These are phyloP conservation scores for Dryobates pubescens DNA, from an alignment of 2,797 vertebrate genomes.

Conservation along the genomic window DNA sequence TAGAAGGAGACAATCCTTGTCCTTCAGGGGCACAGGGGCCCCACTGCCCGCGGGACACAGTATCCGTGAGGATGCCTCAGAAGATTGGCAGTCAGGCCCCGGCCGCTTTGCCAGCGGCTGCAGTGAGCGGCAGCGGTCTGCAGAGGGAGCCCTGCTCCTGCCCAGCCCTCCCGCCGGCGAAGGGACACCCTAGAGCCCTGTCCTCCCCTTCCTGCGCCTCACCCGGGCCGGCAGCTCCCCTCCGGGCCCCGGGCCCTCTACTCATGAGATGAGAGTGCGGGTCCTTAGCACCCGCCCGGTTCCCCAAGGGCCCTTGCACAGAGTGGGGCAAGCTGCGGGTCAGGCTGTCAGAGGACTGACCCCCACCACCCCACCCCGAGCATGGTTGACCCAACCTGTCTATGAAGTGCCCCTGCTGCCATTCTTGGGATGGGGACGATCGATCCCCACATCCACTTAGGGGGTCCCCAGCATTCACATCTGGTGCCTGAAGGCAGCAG, in stretches of 20 bases:
- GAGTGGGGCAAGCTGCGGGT: neutral
- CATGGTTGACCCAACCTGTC: neutral
- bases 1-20: neutral
- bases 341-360: neutral
- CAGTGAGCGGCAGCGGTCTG: conserved; percentile 1
- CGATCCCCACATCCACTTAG: accelerated
- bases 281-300: neutral
- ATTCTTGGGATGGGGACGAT: neutral
- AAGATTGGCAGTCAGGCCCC: accelerated
- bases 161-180: neutral
- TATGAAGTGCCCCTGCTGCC: accelerated
- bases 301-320: neutral
- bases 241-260: neutral
- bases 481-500: neutral
- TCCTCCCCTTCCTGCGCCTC: neutral
- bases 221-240: neutral
- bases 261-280: neutral
- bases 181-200: too few species aligned
- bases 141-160: conserved; percentile 50
- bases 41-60: neutral
- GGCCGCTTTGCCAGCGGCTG: neutral
- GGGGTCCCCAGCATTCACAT: too few species aligned
- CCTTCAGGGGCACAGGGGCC: neutral
- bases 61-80: accelerated
- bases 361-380: too few species aligned